Evolutionary conservation across 2,888 invertebrate species (phyloP), one percentile per base, ranked within the genome.

Genomic region (Lycia hirtaria): DNA sequence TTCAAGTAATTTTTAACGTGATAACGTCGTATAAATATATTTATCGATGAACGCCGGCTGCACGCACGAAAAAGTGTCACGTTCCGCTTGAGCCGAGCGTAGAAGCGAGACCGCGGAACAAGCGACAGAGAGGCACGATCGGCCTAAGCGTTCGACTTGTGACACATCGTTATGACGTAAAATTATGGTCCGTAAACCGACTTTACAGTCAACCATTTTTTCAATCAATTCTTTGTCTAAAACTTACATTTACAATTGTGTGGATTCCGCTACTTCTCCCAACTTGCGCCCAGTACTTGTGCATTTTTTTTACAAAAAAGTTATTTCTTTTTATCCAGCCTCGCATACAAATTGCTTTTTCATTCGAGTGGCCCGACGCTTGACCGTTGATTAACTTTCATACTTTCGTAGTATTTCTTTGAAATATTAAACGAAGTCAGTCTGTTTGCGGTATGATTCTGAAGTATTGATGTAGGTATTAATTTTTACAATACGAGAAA

Each of bases 291-390:
- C 4, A 9, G 4, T 26, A 45, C 14, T 55, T 56, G 54, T 53
- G 51, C 51, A 62, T 52, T 59, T 61, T 62, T n/a, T 59, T 49
- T 55, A 55, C 56, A 58, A 62, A 60, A 65, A 57, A 54, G 52
- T 63, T 60, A 60, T 65, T 64, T 60, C 43, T 65, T 64, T 68
- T 64, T 60, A 68, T 61, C 47, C 60, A 58, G 58, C 52, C 50
- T 52, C 56, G 62, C 68, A 65, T 67, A 62, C 56, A 56, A 67
- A 69, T 68, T 68, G 62, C 64, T 68, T 64, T 65, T 61, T 66
- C 64, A 64, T 60, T 64, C 49, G 54, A 61, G 61, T 59, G 45
- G 58, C 38, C 43, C 41, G 43, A 40, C 50, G 55, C 56, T 60
- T 59, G 64, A 64, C 67, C 62, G 50, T 60, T 67, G 62, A 67